Conservation (phyloP, 2,888 invertebrate species). For the Argynnis bischoffii region DNA sequence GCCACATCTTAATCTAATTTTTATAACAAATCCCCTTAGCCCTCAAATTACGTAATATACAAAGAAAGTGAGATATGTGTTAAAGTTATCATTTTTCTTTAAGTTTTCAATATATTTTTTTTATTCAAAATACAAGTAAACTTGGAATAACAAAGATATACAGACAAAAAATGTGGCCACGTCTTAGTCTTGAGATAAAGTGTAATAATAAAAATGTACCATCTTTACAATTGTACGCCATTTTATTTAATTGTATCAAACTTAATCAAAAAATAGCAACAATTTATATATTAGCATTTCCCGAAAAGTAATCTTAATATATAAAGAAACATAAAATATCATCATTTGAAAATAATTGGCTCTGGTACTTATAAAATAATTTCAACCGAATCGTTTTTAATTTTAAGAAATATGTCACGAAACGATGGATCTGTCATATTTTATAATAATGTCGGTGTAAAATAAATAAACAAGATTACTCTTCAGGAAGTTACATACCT, state of each 20-base stretch:
- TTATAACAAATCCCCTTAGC: too few species aligned
- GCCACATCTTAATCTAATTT: not conserved
- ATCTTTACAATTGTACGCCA: slow-evolving; percentile 9
- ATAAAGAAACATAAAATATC: not conserved
- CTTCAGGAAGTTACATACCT: slow-evolving; percentile 27
- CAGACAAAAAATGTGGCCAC: too few species aligned
- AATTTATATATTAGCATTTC: slow-evolving; percentile 1
- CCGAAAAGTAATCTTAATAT: slow-evolving; percentile 19
- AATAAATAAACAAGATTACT: slow-evolving; percentile 5
- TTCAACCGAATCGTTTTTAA: slow-evolving; percentile 1
- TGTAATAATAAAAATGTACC: not conserved
- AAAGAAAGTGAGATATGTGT: too few species aligned
- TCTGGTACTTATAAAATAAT: slow-evolving; percentile 16
- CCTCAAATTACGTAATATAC: too few species aligned
- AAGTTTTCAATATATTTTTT: too few species aligned
- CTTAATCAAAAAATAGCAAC: slow-evolving; percentile 5
- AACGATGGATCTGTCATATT: not conserved
- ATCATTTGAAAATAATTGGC: slow-evolving; percentile 8
- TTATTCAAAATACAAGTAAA: too few species aligned
- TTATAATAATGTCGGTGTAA: not conserved
- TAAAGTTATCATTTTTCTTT: too few species aligned
- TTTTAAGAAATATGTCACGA: not conserved
- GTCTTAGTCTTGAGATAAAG: too few species aligned
- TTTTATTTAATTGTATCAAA: slow-evolving; percentile 6
- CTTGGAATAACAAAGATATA: too few species aligned